Conservation (phyloP, 2,888 invertebrate genomes). For the Trilocha varians region DNA sequence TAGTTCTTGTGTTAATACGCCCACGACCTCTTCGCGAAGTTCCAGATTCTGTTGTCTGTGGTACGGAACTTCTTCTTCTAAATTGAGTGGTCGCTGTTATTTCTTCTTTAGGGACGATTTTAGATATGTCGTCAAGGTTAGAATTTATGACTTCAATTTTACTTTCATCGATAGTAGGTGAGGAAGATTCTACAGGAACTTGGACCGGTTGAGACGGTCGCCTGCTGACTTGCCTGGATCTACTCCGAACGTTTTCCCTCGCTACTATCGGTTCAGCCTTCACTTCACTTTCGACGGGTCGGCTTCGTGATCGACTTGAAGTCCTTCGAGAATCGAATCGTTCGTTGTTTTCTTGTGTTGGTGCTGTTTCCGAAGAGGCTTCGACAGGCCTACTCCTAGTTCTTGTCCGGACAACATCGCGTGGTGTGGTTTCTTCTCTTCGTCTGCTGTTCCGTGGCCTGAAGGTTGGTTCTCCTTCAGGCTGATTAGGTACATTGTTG, state of each 20-base stretch:
- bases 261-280: conserved; percentile 24
- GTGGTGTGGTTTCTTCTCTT: conserved; percentile 35
- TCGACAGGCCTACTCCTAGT: conserved; percentile 37
- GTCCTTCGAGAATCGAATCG: conserved; percentile 55
- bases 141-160: conserved; percentile 42
- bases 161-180: conserved; percentile 33
- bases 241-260: conserved; percentile 35
- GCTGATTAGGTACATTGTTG: conserved; percentile 24
- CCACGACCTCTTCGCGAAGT: conserved; percentile 31
- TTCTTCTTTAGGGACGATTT: conserved; percentile 31
- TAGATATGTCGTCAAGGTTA: conserved; percentile 38
- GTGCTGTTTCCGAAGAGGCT: conserved; percentile 22
- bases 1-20: conserved; percentile 39
- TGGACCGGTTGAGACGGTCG: conserved; percentile 22
- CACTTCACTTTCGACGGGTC: conserved; percentile 27
- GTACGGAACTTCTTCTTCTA: conserved; percentile 37
- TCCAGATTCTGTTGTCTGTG: conserved; percentile 30
- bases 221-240: conserved; percentile 30
- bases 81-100: conserved; percentile 31
- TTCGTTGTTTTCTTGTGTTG: conserved; percentile 38
- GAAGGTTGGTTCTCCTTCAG: conserved; percentile 35
- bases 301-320: conserved; percentile 43
- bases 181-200: conserved; percentile 26
- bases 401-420: conserved; percentile 33
- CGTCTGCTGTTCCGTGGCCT: conserved; percentile 43